A percentile compares a stretch with the other conserved stretches of the same genome.
These are phyloP conservation scores for Astropecten irregularis DNA, from an alignment of 53 echinoderm and acorn worm species.

Conservation along the genomic window DNA sequence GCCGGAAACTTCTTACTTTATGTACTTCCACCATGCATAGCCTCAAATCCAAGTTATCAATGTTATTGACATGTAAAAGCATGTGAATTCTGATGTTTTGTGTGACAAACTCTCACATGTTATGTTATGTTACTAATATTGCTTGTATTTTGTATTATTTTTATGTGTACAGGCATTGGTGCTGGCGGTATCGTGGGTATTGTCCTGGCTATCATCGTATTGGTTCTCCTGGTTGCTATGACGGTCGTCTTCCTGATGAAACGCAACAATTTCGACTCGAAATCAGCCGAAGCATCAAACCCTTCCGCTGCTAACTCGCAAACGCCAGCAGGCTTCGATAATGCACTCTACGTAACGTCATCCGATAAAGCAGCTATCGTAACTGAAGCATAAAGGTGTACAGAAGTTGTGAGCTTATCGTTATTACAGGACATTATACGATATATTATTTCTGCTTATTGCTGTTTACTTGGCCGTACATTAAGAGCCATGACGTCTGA, in stretches of 20 bases:
- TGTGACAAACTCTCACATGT: too few species aligned
- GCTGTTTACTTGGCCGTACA: too few species aligned
- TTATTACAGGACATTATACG: neutral
- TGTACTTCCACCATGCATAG: too few species aligned
- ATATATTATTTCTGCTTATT: too few species aligned
- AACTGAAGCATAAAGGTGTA: conserved; percentile 28
- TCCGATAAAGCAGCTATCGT: conserved; percentile 42
- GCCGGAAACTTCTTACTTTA: too few species aligned
- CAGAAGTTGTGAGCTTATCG: neutral
- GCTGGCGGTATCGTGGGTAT: conserved; percentile 43
- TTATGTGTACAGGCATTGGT: neutral
- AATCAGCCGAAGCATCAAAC: neutral
- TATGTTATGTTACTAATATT: too few species aligned
- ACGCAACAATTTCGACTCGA: neutral
- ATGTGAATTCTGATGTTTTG: too few species aligned
- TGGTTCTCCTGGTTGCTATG: conserved; percentile 16
- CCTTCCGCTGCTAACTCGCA: neutral
- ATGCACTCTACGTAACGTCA: conserved; percentile 16
- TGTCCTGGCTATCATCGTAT: conserved; percentile 10
- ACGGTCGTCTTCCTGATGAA: conserved; percentile 22
- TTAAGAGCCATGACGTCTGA: too few species aligned
- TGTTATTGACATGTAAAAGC: too few species aligned
- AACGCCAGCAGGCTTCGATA: conserved; percentile 28
- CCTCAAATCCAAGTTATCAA: too few species aligned
- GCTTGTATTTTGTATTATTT: too few species aligned